Evolutionary conservation across 2,113 vertebrate species (phyloP).

Genomic region (Apaloderma vittatum): DNA sequence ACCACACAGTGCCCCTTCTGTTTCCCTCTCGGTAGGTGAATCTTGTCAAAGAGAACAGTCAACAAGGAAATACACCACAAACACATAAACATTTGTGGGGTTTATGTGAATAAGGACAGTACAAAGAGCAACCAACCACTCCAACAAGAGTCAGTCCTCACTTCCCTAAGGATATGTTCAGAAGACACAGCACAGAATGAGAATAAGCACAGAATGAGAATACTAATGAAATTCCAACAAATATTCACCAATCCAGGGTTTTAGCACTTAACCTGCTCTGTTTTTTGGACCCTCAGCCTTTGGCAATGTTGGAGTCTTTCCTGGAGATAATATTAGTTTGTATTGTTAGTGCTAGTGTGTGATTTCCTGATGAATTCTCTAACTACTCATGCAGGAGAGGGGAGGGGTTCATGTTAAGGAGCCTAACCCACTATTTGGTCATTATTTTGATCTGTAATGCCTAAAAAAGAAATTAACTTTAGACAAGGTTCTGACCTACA

Average conservation of each 20-base stretch:
- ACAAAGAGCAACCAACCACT: constrained; percentile 14
- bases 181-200: not conserved
- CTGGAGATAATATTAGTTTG: not conserved
- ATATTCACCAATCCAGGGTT: not conserved
- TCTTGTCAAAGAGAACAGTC: constrained; percentile 45
- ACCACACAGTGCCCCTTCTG: constrained; percentile 36
- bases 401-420: constrained; percentile 15
- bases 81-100: not conserved
- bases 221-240: not conserved
- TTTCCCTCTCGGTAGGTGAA: constrained; percentile 13
- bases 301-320: not conserved
- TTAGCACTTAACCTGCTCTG: not conserved
- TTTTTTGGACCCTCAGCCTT: not conserved
- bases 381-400: not conserved
- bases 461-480: constrained; percentile 27
- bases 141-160: not conserved
- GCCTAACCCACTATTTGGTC: not conserved
- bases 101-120: constrained; percentile 1
- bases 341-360: constrained; percentile 3
- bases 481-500: constrained; percentile 17
- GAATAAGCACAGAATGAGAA: not conserved
- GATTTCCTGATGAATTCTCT: not conserved
- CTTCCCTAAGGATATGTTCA: not conserved
- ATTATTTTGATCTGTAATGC: constrained; percentile 45
- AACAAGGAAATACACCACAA: not conserved